Percentiles rank a stretch among this genome's conserved stretches.
These are phyloP conservation scores for Lepidochrysops patricia DNA, from an alignment of 2,888 invertebrate species.

Conservation along the genomic window DNA sequence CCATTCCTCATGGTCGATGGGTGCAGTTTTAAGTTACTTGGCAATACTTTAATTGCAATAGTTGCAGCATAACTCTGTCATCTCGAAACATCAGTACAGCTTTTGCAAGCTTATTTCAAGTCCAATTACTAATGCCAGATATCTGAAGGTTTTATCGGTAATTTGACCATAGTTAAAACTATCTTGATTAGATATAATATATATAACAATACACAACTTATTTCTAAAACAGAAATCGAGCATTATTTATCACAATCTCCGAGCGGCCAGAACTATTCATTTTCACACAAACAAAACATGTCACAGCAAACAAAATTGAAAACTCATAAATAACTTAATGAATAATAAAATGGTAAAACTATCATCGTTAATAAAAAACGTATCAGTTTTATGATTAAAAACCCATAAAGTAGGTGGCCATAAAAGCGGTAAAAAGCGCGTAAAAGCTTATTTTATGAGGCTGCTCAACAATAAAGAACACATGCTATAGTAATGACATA, in stretches of 20 bases:
- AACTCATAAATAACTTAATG: neutral
- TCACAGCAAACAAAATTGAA: neutral
- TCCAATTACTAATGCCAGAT: neutral
- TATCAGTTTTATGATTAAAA: slow-evolving; percentile 18
- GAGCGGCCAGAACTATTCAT: neutral
- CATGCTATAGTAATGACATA: neutral
- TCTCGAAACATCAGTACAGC: too few species aligned
- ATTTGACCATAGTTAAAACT: too few species aligned
- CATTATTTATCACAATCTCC: neutral
- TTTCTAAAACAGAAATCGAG: too few species aligned
- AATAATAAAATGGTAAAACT: neutral
- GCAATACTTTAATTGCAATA: neutral
- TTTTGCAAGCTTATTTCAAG: neutral
- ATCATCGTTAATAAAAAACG: neutral
- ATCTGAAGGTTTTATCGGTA: too few species aligned
- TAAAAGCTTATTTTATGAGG: neutral
- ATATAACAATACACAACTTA: too few species aligned
- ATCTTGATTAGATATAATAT: too few species aligned
- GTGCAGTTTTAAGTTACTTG: neutral
- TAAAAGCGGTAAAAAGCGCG: neutral
- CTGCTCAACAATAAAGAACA: neutral
- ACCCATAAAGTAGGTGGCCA: neutral
- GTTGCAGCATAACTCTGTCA: too few species aligned
- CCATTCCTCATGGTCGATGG: neutral
- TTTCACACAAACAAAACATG: neutral